A percentile compares a stretch with the other conserved stretches of the same genome.
These are phyloP conservation scores for Caenorhabditis sinica DNA, from an alignment of 2,888 invertebrate species.

Conservation along the genomic window DNA sequence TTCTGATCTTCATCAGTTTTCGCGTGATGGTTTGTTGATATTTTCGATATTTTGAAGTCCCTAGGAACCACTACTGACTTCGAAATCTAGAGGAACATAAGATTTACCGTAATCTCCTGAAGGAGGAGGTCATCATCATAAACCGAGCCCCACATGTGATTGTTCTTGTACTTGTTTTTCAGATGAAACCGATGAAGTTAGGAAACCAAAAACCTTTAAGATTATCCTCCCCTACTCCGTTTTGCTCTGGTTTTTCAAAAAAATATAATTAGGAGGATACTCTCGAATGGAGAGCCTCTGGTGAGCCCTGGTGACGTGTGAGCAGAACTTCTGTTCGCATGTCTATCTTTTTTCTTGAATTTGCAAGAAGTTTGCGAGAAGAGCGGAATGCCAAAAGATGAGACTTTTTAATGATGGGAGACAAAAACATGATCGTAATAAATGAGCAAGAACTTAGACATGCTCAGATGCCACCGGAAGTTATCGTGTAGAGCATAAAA, in stretches of 20 bases:
- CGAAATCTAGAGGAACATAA: not conserved
- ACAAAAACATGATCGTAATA: conserved; percentile 36
- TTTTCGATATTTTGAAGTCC: not conserved
- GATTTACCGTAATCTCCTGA: conserved; percentile 45
- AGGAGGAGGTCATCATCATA: conserved; percentile 27
- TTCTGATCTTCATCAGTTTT: conserved; percentile 27
- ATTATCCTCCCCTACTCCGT: conserved; percentile 10
- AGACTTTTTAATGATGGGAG: not conserved
- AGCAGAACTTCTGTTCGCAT: conserved; percentile 14
- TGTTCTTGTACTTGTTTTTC: conserved; percentile 59
- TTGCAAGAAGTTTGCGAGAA: not conserved
- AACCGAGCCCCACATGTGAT: conserved; percentile 41
- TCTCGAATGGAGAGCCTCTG: conserved; percentile 7
- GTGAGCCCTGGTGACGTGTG: not conserved
- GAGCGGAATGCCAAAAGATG: conserved; percentile 2
- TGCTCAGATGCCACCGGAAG: conserved; percentile 31
- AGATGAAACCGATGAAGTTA: conserved; percentile 10
- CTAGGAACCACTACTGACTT: not conserved
- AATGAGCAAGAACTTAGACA: conserved; percentile 15
- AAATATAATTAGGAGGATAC: conserved; percentile 27
- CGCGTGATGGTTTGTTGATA: conserved; percentile 32
- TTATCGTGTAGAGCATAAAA: conserved; percentile 45
- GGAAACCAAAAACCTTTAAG: conserved; percentile 46
- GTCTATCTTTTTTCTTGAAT: not conserved
- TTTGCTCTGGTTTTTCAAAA: conserved; percentile 5